Evolutionary conservation across 2,888 invertebrate genomes (phyloP).

Genomic region (Hydraecia micacea): DNA sequence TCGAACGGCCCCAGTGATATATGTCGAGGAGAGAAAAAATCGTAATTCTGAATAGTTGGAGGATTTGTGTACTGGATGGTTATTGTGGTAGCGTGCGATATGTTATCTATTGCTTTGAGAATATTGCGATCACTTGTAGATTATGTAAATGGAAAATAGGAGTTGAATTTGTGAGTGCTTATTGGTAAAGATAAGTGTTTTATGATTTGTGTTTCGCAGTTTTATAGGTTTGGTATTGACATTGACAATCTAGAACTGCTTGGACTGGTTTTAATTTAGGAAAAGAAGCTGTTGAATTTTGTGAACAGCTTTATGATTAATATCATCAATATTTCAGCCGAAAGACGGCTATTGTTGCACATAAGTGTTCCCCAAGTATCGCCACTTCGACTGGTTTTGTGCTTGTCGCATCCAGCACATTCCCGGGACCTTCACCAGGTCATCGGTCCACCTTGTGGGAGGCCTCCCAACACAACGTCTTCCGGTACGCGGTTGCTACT

Average conservation of each 20-base stretch:
- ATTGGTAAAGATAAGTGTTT: slow-evolving; percentile 7
- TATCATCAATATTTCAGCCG: too few species aligned
- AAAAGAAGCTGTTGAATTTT: background rate
- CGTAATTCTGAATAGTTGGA: slow-evolving; percentile 72
- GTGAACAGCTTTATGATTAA: too few species aligned
- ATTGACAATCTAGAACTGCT: background rate
- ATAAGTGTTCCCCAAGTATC: too few species aligned
- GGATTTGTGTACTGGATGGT: slow-evolving; percentile 67
- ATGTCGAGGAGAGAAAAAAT: slow-evolving; percentile 81
- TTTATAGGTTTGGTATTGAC: background rate
- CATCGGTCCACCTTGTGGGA: too few species aligned
- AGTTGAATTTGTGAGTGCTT: background rate
- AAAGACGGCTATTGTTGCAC: too few species aligned
- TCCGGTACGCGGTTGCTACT: too few species aligned
- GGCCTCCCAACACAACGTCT: too few species aligned
- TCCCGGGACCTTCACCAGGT: too few species aligned
- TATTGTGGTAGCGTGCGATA: slow-evolving; percentile 53
- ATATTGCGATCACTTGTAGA: slow-evolving; percentile 36
- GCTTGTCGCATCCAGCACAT: too few species aligned
- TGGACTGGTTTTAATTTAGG: background rate
- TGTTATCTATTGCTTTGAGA: slow-evolving; percentile 50
- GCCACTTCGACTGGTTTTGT: too few species aligned
- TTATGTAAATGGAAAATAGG: slow-evolving; percentile 32
- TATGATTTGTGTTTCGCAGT: background rate
- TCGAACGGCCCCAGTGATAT: slow-evolving; percentile 84